Conservation (phyloP, 2,888 invertebrate genomes). For the Argyresthia goedartella region DNA sequence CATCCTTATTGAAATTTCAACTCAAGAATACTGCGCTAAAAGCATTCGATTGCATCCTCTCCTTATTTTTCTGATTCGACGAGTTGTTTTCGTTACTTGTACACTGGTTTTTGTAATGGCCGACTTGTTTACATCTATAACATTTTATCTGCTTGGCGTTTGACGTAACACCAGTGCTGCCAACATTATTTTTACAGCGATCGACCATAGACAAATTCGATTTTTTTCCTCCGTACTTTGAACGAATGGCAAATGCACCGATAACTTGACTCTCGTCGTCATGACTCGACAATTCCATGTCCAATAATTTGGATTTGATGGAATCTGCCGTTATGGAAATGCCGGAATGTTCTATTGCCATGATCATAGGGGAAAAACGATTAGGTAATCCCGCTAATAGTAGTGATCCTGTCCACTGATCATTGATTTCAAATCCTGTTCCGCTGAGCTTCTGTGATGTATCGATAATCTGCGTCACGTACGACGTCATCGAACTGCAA, state of each 20-base stretch:
- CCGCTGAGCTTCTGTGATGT: no score
- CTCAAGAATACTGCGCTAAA: constrained; percentile 13
- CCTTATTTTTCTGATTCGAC: background rate
- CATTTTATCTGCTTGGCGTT: constrained; percentile 8
- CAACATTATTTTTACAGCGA: constrained; percentile 3
- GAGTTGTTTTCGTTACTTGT: constrained; percentile 1
- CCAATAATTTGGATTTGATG: constrained; percentile 3
- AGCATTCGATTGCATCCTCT: constrained; percentile 9
- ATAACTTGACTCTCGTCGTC: constrained; percentile 1
- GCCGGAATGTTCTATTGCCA: constrained; percentile 5
- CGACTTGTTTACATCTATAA: constrained; percentile 12
- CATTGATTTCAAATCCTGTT: no score
- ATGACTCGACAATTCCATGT: background rate
- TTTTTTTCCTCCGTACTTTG: background rate
- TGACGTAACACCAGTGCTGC: background rate
- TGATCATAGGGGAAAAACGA: constrained; percentile 2
- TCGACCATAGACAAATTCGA: background rate
- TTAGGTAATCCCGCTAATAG: constrained; percentile 3
- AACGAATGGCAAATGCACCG: background rate
- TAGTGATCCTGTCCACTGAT: constrained; percentile 2
- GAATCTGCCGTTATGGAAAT: background rate
- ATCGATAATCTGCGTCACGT: no score
- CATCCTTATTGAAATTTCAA: constrained; percentile 8
- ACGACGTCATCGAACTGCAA: no score
- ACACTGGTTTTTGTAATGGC: constrained; percentile 8